A percentile compares a stretch with the other conserved stretches of the same genome.
Conservation (phyloP, 2,113 vertebrate species). For the Dunckerocampus dactyliophorus region DNA sequence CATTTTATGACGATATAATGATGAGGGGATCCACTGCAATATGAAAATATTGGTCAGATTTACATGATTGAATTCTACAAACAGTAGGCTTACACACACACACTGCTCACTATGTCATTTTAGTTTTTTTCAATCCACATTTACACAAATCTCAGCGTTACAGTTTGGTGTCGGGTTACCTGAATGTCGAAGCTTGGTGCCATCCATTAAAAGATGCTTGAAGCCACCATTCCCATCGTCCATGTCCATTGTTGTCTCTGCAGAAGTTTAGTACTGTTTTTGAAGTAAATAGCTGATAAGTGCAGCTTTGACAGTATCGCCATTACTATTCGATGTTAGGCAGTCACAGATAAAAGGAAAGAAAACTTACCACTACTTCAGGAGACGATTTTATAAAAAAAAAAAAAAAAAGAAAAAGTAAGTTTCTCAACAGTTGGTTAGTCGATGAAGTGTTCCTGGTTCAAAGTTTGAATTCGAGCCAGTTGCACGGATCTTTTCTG, state of each 20-base stretch:
- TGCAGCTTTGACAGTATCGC: too few relatives aligned
- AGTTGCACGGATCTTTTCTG: neutral
- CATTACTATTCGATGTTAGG: neutral
- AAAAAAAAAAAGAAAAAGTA: too few relatives aligned
- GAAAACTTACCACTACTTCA: constrained; percentile 25
- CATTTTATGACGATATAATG: too few relatives aligned
- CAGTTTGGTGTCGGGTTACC: constrained; percentile 30
- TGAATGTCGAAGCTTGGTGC: constrained; percentile 18
- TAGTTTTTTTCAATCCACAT: too few relatives aligned
- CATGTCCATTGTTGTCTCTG: constrained; percentile 16
- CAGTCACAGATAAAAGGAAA: neutral
- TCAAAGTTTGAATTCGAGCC: neutral
- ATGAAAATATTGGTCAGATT: too few relatives aligned
- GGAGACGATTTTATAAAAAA: neutral
- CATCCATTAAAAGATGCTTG: constrained; percentile 7
- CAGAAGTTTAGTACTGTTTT: constrained; percentile 23
- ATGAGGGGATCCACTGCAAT: too few relatives aligned
- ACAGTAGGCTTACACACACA: too few relatives aligned
- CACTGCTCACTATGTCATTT: too few relatives aligned
- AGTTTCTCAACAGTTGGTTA: neutral
- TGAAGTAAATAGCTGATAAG: neutral
- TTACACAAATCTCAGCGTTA: too few relatives aligned
- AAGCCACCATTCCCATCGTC: constrained; percentile 39
- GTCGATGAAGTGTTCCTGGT: neutral
- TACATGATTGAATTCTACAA: too few relatives aligned